Base-by-base conservation (phyloP, 2,113 vertebrate genomes). In the Spilogale gracilis region DNA sequence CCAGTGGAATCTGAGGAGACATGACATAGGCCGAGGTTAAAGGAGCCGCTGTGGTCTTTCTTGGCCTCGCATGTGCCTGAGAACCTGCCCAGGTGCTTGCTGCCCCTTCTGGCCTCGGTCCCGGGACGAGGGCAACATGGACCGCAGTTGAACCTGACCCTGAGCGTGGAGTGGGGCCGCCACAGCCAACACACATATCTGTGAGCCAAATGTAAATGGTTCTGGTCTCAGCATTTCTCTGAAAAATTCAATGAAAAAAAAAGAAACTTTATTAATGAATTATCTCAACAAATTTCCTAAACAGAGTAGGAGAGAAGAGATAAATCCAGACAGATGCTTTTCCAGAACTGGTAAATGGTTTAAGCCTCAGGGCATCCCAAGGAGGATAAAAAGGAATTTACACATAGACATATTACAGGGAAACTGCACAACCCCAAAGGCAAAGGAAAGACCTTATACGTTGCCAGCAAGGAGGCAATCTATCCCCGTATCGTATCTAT, bases 311-410 rank as follows among this genome's bases (percentile, higher is more conserved):
- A 32, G 20, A 20, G 30, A 56, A 45, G 54, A 73, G 63, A 65
- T 48, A 65, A 85, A 80, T 56, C 56, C 73, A 20, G 4, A 21
- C 17, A 81, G 80, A 85, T 3, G 6, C 32, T 93, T 86, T 63
- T 85, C 52, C 43, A 81, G 43, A 63, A 89, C 14, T 78, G 52
- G 84, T 73, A 30, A 85, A 82, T 87, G 23, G 25, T 84, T 43
- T 90, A 60, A 67, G 38, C 32, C 63, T 93, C n/a, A 54, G 4
- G 5, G 5, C 88, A 90, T 89, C 20, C 65, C 58, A 93, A 90
- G n/a, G 60, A 92, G 65, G 73, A 95, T 52, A 86, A 74, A 79
- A 93, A 78, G 14, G 89, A 94, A 90, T 60, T 54, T 69, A 48
- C 60, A 78, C 20, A 61, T 74, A 43, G 8, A 80, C 32, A 17